Evolutionary conservation across 2,797 vertebrate genomes (phyloP).

Genomic region (Poeciliopsis turneri): DNA sequence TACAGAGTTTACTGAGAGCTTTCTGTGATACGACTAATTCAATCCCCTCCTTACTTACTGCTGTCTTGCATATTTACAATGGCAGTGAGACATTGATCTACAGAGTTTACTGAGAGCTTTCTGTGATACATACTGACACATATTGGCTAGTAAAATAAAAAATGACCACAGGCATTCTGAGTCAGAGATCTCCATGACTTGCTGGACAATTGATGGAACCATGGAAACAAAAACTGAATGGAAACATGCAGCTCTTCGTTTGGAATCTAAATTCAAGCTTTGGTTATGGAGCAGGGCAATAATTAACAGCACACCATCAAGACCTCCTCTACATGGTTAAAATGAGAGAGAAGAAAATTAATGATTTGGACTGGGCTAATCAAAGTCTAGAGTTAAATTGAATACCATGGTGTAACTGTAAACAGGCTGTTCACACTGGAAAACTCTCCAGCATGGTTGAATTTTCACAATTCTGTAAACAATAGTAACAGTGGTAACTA

Average conservation of each 20-base stretch:
- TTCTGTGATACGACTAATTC: conserved; percentile 64
- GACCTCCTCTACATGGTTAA: not conserved
- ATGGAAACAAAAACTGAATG: not conserved
- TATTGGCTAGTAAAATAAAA: conserved; percentile 33
- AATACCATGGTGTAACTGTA: not conserved
- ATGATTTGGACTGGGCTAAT: not conserved
- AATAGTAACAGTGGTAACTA: not conserved
- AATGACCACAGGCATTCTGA: not conserved
- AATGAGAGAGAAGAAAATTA: not conserved
- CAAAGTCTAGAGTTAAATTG: not conserved
- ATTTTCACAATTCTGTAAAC: not conserved
- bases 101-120: conserved; percentile 38
- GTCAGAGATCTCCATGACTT: not conserved
- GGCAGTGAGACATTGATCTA: conserved; percentile 33
- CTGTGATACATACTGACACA: conserved; percentile 34
- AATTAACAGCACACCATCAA: not conserved
- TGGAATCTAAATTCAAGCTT: not conserved
- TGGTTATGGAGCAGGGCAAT: not conserved
- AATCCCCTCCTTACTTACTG: conserved; percentile 38
- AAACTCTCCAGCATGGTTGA: not conserved
- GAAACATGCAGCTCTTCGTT: not conserved
- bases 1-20: too few species aligned
- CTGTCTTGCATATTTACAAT: conserved; percentile 44
- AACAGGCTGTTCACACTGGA: not conserved
- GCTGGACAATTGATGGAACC: not conserved